A percentile compares a stretch with the other conserved stretches of the same genome.
Evolutionary conservation across 2,797 vertebrate genomes (phyloP).

Genomic region (Bradypodion pumilum): DNA sequence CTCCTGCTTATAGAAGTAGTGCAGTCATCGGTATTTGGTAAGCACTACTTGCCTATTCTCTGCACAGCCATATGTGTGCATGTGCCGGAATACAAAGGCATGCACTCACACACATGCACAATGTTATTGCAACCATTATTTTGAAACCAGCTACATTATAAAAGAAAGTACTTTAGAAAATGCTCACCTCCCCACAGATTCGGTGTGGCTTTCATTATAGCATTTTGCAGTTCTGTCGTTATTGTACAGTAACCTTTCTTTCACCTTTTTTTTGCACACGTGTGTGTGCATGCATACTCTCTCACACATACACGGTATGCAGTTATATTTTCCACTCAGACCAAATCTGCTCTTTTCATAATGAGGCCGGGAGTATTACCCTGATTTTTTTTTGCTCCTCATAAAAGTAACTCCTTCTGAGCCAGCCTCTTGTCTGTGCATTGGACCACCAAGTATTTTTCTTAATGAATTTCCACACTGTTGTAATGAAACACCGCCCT

Average conservation of each 20-base stretch:
- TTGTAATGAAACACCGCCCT: slow-evolving; percentile 59
- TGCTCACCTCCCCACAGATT: slow-evolving; percentile 55
- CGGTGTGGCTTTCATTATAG: slow-evolving; percentile 35
- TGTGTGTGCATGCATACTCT: neutral
- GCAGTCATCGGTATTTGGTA: neutral
- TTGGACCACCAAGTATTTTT: slow-evolving; percentile 63
- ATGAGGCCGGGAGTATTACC: slow-evolving; percentile 64
- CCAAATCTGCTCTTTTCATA: slow-evolving; percentile 49
- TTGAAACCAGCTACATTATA: slow-evolving; percentile 6
- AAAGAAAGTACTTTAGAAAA: slow-evolving; percentile 50
- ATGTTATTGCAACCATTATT: neutral
- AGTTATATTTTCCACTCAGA: slow-evolving; percentile 65
- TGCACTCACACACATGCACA: neutral
- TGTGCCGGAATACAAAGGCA: too few species aligned
- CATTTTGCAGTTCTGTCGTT: slow-evolving; percentile 43
- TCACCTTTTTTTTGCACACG: slow-evolving; percentile 32
- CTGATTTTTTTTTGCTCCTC: slow-evolving; percentile 66
- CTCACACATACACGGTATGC: slow-evolving; percentile 23
- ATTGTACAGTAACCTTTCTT: slow-evolving; percentile 44
- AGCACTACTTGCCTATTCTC: neutral
- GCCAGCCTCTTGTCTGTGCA: slow-evolving; percentile 52
- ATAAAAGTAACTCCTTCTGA: slow-evolving; percentile 66
- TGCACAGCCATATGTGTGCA: neutral
- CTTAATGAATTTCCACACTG: slow-evolving; percentile 63
- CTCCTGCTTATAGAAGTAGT: neutral